A percentile compares a stretch with the other conserved stretches of the same genome.
phyloP scores from a whole-genome alignment of 2,888 invertebrate species.

The Trisateles emortualis region DNA sequence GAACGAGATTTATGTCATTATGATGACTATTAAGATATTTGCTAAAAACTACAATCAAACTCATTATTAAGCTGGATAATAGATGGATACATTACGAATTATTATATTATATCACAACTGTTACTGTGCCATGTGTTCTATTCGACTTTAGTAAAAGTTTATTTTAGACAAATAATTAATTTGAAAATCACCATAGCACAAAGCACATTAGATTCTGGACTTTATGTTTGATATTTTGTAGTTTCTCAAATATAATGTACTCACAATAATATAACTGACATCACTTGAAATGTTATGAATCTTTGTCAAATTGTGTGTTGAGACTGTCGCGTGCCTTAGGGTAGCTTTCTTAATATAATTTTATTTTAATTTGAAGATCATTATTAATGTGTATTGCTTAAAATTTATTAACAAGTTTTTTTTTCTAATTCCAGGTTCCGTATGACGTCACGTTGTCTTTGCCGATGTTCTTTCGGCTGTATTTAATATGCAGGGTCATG shows the following conservation, averaged over 20 bases:
- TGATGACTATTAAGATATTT: no score
- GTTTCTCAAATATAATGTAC: slow-evolving; percentile 5
- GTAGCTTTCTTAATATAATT: slow-evolving; percentile 12
- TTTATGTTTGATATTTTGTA: slow-evolving; percentile 10
- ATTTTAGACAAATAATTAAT: slow-evolving; percentile 5
- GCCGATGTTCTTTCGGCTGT: slow-evolving; percentile 99
- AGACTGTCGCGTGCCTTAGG: slow-evolving; percentile 45
- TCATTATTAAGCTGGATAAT: no score
- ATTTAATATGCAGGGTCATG: slow-evolving; percentile 99
- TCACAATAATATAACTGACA: slow-evolving; percentile 38
- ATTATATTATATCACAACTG: no score
- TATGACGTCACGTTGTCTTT: slow-evolving; percentile 99
- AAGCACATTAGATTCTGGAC: slow-evolving; percentile 27
- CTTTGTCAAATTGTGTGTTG: slow-evolving; percentile 11
- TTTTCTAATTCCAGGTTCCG: slow-evolving; percentile 89
- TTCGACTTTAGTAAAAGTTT: neutral
- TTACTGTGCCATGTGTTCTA: neutral
- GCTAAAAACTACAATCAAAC: no score
- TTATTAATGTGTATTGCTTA: neutral
- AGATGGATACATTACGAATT: no score
- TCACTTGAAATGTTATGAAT: slow-evolving; percentile 53
- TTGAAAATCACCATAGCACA: slow-evolving; percentile 34
- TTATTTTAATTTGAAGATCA: neutral
- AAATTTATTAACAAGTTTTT: slow-evolving; percentile 4
- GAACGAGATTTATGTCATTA: no score